Conservation (phyloP, 1,140 invertebrate genomes). For the Lasaia peninsularis region DNA sequence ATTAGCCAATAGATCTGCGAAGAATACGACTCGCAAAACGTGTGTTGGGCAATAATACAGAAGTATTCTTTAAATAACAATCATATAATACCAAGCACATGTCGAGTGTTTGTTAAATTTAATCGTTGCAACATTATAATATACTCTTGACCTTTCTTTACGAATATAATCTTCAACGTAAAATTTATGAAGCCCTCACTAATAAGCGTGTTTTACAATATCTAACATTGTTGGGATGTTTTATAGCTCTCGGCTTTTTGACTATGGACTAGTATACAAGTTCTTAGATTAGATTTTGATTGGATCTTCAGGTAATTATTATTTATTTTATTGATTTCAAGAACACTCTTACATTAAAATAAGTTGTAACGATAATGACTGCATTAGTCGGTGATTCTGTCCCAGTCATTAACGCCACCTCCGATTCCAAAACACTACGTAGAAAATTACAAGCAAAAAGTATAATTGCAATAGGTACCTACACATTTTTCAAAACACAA, state of each 20-base stretch:
- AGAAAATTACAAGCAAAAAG: too few relatives aligned
- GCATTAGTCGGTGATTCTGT: too few relatives aligned
- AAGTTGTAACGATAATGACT: too few relatives aligned
- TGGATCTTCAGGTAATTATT: too few relatives aligned
- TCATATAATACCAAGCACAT: neutral
- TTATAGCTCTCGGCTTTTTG: neutral
- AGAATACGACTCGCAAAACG: constrained; percentile 23
- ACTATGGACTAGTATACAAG: too few relatives aligned
- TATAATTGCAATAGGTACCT: too few relatives aligned
- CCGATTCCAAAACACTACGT: too few relatives aligned
- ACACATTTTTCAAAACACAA: too few relatives aligned
- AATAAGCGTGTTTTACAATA: neutral
- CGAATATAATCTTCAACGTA: neutral
- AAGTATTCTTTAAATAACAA: constrained; percentile 10
- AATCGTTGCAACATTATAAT: constrained; percentile 3
- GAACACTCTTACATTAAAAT: too few relatives aligned
- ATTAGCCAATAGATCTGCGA: constrained; percentile 50
- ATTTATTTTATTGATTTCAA: too few relatives aligned
- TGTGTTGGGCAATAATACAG: neutral
- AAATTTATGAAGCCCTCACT: neutral
- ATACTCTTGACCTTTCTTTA: constrained; percentile 3
- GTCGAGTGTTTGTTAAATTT: neutral
- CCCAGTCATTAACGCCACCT: too few relatives aligned
- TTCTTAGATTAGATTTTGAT: too few relatives aligned
- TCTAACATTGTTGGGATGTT: neutral